A percentile compares a stretch with the other conserved stretches of the same genome.
Evolutionary conservation across 2,113 vertebrate genomes (phyloP).

Genomic region (Zonotrichia leucophrys): DNA sequence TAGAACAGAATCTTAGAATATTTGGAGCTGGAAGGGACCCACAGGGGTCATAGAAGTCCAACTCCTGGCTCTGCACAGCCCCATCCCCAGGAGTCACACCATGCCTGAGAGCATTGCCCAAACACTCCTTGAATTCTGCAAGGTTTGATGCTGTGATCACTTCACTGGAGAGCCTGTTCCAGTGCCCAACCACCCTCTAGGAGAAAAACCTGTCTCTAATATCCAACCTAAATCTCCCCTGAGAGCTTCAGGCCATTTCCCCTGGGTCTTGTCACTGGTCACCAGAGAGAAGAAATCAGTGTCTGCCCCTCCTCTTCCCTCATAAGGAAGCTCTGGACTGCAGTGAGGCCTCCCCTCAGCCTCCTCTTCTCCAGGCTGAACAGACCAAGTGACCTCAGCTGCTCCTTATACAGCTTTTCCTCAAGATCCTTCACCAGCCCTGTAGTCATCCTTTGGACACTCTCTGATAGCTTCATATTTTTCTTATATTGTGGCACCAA

Average conservation of each 20-base stretch:
- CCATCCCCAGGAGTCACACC: neutral
- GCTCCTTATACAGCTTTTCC: fast-evolving
- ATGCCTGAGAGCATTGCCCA: neutral
- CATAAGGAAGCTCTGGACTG: neutral
- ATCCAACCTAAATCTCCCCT: neutral
- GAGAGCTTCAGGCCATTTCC: neutral
- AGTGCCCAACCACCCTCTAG: neutral
- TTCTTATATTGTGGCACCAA: neutral
- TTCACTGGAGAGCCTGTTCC: neutral
- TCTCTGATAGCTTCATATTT: neutral
- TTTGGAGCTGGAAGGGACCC: neutral
- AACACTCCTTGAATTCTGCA: neutral
- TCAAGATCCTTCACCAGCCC: neutral
- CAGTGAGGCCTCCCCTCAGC: neutral
- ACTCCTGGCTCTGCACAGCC: neutral
- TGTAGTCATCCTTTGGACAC: neutral
- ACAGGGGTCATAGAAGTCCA: neutral
- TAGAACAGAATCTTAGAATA: neutral
- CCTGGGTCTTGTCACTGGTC: neutral
- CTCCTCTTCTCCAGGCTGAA: neutral
- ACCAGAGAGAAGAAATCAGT: neutral
- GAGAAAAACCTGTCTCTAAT: neutral
- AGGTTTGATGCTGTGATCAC: neutral
- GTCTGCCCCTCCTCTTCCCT: neutral
- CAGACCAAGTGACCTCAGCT: neutral